These are phyloP conservation scores for Hypomesus transpacificus DNA, from an alignment of 2,113 vertebrate species.

Conservation along the genomic window DNA sequence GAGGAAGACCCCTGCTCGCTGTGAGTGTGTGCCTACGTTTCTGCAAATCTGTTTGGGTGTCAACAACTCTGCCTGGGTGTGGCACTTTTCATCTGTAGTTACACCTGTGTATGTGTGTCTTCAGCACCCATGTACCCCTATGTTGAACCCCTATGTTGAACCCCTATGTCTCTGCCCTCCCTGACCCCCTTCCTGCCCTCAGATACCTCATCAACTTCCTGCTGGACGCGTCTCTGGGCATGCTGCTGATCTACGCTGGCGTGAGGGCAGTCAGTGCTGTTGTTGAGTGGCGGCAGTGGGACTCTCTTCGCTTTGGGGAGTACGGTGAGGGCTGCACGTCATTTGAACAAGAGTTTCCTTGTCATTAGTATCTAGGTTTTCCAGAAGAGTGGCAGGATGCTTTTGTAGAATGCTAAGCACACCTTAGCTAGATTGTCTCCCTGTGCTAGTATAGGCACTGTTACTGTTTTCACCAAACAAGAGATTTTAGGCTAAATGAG, in stretches of 20 bases:
- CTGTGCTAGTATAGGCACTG: slow-evolving; percentile 38
- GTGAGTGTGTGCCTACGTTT: slow-evolving; percentile 74
- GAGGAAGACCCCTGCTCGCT: slow-evolving; percentile 96
- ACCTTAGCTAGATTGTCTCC: slow-evolving; percentile 4
- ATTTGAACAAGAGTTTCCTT: not conserved
- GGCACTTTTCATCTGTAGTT: not conserved
- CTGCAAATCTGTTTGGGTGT: not conserved
- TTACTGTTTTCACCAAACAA: not conserved
- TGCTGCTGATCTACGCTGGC: slow-evolving; percentile 94
- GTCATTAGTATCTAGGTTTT: slow-evolving; percentile 5
- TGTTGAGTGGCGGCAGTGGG: slow-evolving; percentile 97
- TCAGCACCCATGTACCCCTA: not conserved
- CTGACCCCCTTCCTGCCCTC: not conserved
- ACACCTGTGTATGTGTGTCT: not conserved
- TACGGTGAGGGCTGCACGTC: slow-evolving; percentile 77
- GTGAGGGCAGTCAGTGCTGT: slow-evolving; percentile 84
- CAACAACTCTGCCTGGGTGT: not conserved
- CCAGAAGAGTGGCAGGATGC: slow-evolving; percentile 38
- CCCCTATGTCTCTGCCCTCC: not conserved
- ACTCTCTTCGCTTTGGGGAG: slow-evolving; percentile 94
- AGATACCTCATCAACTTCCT: slow-evolving; percentile 99
- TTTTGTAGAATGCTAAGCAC: not conserved
- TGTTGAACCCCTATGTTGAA: no score
- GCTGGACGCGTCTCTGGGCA: slow-evolving; percentile 91
- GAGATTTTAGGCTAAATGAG: not conserved